Conservation (phyloP, 2,797 vertebrate species). For the Luscinia megarhynchos region DNA sequence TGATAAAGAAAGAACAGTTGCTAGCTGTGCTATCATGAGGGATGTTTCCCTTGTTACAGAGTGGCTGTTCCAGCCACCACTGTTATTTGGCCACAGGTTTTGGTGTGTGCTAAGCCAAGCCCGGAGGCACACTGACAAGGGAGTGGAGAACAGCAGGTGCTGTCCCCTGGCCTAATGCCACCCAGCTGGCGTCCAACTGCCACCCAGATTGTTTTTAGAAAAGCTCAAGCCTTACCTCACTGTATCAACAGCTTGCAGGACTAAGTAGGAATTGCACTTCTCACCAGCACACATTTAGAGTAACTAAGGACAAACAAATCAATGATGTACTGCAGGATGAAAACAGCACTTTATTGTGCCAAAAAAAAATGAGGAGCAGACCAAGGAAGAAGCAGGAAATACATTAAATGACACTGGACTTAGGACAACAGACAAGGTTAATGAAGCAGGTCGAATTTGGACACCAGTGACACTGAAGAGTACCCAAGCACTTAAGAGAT, state of each 20-base stretch:
- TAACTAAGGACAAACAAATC: not conserved
- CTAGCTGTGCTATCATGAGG: not conserved
- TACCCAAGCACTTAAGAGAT: not conserved
- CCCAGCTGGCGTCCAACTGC: slow-evolving; percentile 55
- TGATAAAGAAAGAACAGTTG: slow-evolving; percentile 21
- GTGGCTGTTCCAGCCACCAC: not conserved
- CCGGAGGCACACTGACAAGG: slow-evolving; percentile 45
- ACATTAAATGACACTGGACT: not conserved
- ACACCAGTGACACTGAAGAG: not conserved
- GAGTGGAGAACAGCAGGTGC: slow-evolving; percentile 62
- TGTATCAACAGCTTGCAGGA: slow-evolving; percentile 25
- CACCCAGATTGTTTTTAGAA: slow-evolving; percentile 59
- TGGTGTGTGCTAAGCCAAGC: not conserved
- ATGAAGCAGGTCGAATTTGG: not conserved
- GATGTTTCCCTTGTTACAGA: slow-evolving; percentile 1
- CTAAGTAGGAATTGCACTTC: slow-evolving; percentile 2
- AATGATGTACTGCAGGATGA: not conserved
- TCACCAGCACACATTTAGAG: not conserved
- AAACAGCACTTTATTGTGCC: not conserved
- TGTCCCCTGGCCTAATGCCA: slow-evolving; percentile 57
- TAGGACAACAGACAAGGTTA: not conserved
- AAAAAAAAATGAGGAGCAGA: not conserved
- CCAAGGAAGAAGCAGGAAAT: not conserved
- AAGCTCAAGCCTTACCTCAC: slow-evolving; percentile 50
- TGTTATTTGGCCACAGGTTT: slow-evolving; percentile 15